Evolutionary conservation across 2,113 vertebrate species (phyloP), one percentile per base, ranked within the genome.

Genomic region (Plestiodon gilberti): DNA sequence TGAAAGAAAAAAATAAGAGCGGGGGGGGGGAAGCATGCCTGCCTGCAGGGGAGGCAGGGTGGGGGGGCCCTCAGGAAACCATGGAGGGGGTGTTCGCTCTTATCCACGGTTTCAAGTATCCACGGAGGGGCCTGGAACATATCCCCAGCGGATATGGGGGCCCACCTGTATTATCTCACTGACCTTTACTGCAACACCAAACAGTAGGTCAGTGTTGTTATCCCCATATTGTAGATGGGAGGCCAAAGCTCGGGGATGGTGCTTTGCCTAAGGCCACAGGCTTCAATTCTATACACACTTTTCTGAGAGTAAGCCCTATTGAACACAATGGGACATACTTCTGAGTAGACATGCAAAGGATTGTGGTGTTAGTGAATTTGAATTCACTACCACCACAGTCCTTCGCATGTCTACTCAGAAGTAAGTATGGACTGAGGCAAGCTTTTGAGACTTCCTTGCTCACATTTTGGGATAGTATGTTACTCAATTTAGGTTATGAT

Each of bases 111-210:
- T n/a, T n/a, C n/a, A n/a, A n/a, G n/a, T n/a, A n/a, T n/a, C n/a
- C n/a, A n/a, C n/a, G n/a, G n/a, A n/a, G n/a, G n/a, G n/a, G n/a
- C n/a, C n/a, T n/a, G n/a, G n/a, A n/a, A n/a, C n/a, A n/a, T n/a
- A n/a, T n/a, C n/a, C n/a, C n/a, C n/a, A n/a, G n/a, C n/a, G n/a
- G 0, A 0, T 30, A 8, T 11, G 23, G 57, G n/a, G n/a, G n/a
- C 3, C 28, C 57, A 1, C 5, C 69, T 65, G 5, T 40, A 74
- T 14, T 55, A 1, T 79, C 81, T 76, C 28, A 0, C 35, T 33
- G 35, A 0, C 23, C 0, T 1, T 74, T 40, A 57, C 35, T 64
- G 61, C 2, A 4, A 1, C 0, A 0, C 0, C 6, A 59, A 23
- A 30, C 28, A 61, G 62, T 64, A 85, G 43, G 4, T 20, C 52